Conservation (phyloP, 2,113 vertebrate genomes). For the Ptilonorhynchus violaceus region DNA sequence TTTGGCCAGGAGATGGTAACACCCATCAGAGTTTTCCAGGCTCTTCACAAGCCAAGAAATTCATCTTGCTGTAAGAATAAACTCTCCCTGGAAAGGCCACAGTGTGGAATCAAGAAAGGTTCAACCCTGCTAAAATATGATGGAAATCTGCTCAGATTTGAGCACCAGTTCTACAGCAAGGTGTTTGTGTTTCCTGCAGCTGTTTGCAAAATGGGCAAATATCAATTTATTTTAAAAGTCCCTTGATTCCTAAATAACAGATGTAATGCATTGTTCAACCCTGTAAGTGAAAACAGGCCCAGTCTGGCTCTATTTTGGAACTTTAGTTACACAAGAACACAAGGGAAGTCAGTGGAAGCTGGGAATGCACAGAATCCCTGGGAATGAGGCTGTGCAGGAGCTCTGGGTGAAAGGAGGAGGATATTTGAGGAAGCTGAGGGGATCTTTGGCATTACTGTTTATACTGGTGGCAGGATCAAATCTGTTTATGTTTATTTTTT, state of each 20-base stretch:
- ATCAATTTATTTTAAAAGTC: neutral
- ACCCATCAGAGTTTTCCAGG: neutral
- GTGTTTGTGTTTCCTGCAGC: neutral
- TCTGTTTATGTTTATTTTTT: neutral
- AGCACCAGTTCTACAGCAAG: neutral
- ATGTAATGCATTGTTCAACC: too few species aligned
- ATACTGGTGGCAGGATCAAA: neutral
- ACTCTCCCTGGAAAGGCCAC: neutral
- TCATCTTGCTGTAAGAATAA: neutral
- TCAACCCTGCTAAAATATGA: neutral
- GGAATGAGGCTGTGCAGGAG: neutral
- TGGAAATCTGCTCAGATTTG: neutral
- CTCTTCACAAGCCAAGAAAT: neutral
- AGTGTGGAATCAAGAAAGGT: neutral
- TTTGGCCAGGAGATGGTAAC: neutral
- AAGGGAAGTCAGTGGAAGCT: neutral
- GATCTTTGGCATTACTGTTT: neutral
- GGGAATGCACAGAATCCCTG: neutral
- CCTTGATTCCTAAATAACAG: neutral
- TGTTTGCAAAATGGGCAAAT: neutral
- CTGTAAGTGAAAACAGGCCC: neutral
- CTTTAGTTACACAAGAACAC: accelerated
- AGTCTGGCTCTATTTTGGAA: accelerated
- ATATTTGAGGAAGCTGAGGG: neutral
- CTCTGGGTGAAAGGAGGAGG: neutral